A percentile compares a stretch with the other conserved stretches of the same genome.
These are phyloP conservation scores for Papilio helenus DNA, from an alignment of 1,140 invertebrate species.

Conservation along the genomic window DNA sequence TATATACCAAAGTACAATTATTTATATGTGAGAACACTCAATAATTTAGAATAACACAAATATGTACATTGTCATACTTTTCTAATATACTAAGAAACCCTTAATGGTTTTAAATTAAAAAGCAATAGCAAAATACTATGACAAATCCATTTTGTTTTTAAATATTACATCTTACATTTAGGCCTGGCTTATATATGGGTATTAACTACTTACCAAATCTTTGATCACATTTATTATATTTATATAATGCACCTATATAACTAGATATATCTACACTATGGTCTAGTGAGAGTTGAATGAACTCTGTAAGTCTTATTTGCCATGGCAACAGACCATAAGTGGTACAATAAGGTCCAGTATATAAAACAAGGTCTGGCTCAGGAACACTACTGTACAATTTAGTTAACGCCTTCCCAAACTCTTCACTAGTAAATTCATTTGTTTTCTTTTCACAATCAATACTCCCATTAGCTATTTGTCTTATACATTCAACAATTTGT, in stretches of 20 bases:
- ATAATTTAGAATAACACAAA: background rate
- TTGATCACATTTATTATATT: constrained; percentile 86
- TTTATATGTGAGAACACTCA: background rate
- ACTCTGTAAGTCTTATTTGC: constrained; percentile 88
- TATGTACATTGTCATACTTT: background rate
- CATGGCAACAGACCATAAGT: constrained; percentile 87
- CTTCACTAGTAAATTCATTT: constrained; percentile 66
- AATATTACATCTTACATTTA: constrained; percentile 47
- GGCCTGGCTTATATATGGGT: constrained; percentile 44
- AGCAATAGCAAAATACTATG: constrained; percentile 28
- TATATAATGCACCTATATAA: constrained; percentile 84
- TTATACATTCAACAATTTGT: constrained; percentile 78
- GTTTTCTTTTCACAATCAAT: constrained; percentile 50
- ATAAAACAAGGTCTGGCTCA: constrained; percentile 87
- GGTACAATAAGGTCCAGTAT: constrained; percentile 84
- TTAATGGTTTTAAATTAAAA: constrained; percentile 5
- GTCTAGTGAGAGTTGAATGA: constrained; percentile 84
- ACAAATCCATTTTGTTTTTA: constrained; percentile 27
- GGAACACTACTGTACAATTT: constrained; percentile 82
- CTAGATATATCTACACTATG: constrained; percentile 81
- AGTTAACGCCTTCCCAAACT: constrained; percentile 81
- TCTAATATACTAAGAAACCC: background rate
- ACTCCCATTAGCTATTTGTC: constrained; percentile 61
- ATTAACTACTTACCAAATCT: constrained; percentile 85
- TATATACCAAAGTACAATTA: background rate